These are phyloP conservation scores for Rotaria macrura DNA, from an alignment of 2,888 invertebrate genomes.

Conservation along the genomic window DNA sequence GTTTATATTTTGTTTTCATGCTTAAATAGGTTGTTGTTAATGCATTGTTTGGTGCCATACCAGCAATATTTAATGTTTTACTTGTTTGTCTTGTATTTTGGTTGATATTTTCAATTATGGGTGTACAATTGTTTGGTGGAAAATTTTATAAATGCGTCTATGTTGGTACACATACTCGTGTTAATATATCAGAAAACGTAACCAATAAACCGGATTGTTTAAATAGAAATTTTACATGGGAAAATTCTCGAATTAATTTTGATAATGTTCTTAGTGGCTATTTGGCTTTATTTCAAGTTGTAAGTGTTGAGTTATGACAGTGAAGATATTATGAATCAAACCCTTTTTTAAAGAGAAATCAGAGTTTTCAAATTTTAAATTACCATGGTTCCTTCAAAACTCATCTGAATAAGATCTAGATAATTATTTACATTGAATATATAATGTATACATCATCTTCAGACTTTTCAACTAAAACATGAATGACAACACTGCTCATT, in stretches of 20 bases:
- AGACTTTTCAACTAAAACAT: too few species aligned
- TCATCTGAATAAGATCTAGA: too few species aligned
- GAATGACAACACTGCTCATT: too few species aligned
- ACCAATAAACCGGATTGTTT: slow-evolving; percentile 70
- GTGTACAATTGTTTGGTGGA: slow-evolving; percentile 91
- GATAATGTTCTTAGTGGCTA: slow-evolving; percentile 95
- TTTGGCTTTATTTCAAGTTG: slow-evolving; percentile 87
- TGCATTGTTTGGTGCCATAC: slow-evolving; percentile 94
- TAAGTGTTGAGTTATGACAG: neutral
- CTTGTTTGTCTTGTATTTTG: slow-evolving; percentile 98
- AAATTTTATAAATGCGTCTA: slow-evolving; percentile 63
- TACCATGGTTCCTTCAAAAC: too few species aligned
- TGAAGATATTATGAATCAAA: too few species aligned
- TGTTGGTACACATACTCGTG: slow-evolving; percentile 49
- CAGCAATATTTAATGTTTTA: slow-evolving; percentile 97
- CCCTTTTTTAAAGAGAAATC: too few species aligned
- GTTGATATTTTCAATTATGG: slow-evolving; percentile 98
- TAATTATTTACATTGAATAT: neutral
- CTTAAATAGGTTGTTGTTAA: slow-evolving; percentile 71
- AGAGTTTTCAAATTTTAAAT: too few species aligned
- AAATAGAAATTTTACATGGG: slow-evolving; percentile 64
- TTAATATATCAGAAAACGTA: slow-evolving; percentile 70
- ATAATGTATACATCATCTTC: too few species aligned
- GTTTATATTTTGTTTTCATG: neutral
- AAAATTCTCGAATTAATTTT: slow-evolving; percentile 90